Evolutionary conservation across 2,888 invertebrate species (phyloP).

Genomic region (Periphyllus acericola): DNA sequence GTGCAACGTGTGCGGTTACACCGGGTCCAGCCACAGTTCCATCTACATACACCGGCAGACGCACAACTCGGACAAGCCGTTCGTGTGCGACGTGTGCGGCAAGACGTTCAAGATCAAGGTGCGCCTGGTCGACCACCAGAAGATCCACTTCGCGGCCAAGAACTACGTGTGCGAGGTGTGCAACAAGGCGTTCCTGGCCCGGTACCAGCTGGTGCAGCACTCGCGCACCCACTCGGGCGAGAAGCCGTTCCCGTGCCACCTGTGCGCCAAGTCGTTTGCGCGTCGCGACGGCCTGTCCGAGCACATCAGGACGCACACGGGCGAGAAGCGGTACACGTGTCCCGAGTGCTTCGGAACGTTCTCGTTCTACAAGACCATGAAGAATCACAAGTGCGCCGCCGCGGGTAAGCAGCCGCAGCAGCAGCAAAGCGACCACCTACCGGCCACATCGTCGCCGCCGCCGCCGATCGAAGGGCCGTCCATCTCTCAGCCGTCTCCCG

Average conservation of each 20-base stretch:
- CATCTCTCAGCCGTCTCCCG: background rate
- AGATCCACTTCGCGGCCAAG: constrained; percentile 65
- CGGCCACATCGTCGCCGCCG: no score
- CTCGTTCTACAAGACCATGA: constrained; percentile 63
- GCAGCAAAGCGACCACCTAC: background rate
- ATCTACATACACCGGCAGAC: constrained; percentile 65
- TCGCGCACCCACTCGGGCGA: constrained; percentile 67
- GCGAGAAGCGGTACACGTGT: constrained; percentile 63
- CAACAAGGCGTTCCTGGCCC: constrained; percentile 64
- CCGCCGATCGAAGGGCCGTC: background rate
- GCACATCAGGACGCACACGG: constrained; percentile 66
- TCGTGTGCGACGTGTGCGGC: constrained; percentile 65
- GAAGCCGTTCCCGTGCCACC: constrained; percentile 68
- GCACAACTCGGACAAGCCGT: constrained; percentile 65
- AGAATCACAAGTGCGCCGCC: constrained; percentile 62
- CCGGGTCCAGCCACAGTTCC: constrained; percentile 65
- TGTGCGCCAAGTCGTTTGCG: constrained; percentile 69
- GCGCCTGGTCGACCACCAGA: constrained; percentile 65
- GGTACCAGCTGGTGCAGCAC: constrained; percentile 65
- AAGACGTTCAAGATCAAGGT: constrained; percentile 65
- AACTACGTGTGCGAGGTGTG: constrained; percentile 65
- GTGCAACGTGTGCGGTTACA: constrained; percentile 65
- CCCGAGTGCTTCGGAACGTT: constrained; percentile 59
- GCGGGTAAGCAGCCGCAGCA: background rate
- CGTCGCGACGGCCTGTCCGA: constrained; percentile 68